A percentile compares a stretch with the other conserved stretches of the same genome.
These are phyloP conservation scores for Acanthosepion esculentum DNA, from an alignment of 2,888 invertebrate species.

Conservation along the genomic window DNA sequence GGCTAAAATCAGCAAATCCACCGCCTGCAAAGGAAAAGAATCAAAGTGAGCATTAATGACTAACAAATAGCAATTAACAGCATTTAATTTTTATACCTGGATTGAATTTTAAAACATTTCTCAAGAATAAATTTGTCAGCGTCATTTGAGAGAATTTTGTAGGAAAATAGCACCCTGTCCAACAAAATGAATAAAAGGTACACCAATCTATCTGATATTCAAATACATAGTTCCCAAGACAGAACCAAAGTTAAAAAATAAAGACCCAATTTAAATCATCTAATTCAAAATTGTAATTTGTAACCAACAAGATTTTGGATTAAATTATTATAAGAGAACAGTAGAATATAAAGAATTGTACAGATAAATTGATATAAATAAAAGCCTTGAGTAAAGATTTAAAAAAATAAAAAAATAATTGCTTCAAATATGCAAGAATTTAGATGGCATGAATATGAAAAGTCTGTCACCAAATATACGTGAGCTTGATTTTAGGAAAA, in stretches of 20 bases:
- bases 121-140: not conserved
- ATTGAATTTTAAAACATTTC: too few relatives aligned
- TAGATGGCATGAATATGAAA: too few relatives aligned
- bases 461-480: too few relatives aligned
- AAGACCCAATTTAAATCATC: not conserved
- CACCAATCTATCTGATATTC: too few relatives aligned
- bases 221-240: not conserved
- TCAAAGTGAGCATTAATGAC: not conserved
- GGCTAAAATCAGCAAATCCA: slow-evolving; percentile 76
- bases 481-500: too few relatives aligned
- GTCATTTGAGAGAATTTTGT: too few relatives aligned
- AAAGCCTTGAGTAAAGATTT: not conserved
- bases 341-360: not conserved
- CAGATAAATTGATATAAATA: not conserved
- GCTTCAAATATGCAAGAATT: too few relatives aligned
- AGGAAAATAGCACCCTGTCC: too few relatives aligned
- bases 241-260: not conserved
- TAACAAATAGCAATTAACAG: not conserved
- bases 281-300: not conserved
- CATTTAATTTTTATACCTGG: too few relatives aligned
- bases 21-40: slow-evolving; percentile 56
- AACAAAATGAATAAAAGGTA: not conserved
- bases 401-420: not conserved
- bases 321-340: not conserved
- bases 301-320: not conserved